Conservation (phyloP, 2,888 invertebrate species). For the Hydraecia micacea region DNA sequence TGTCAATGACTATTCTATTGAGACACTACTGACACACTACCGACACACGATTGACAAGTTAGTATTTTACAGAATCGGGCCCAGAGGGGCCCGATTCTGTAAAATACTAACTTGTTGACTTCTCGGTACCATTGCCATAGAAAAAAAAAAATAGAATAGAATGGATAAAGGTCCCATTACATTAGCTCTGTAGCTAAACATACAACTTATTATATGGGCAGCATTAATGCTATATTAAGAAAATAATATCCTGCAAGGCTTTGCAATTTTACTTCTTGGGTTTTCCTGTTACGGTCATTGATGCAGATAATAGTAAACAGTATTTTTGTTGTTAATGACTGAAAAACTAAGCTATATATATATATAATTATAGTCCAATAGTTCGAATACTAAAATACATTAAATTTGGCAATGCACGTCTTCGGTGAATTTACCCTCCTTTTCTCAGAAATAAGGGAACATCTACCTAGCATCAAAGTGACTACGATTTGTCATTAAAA, state of each 20-base stretch:
- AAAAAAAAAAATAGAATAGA: not conserved
- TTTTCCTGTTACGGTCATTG: conserved; percentile 23
- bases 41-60: too few species aligned
- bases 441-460: too few species aligned
- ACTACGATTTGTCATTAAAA: too few species aligned
- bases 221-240: not conserved
- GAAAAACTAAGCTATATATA: not conserved
- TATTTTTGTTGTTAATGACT: not conserved
- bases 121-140: not conserved
- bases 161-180: not conserved
- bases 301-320: not conserved
- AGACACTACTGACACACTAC: too few species aligned
- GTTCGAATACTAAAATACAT: not conserved
- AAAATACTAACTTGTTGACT: too few species aligned
- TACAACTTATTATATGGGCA: not conserved
- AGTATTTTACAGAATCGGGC: too few species aligned
- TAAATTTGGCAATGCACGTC: not conserved
- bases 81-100: too few species aligned
- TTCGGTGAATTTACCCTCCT: not conserved
- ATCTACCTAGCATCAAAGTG: not conserved
- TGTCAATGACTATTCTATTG: too few species aligned
- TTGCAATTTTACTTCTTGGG: not conserved
- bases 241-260: not conserved
- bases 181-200: not conserved
- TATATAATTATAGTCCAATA: too few species aligned